Base-by-base conservation (phyloP, 1,140 invertebrate species). In the Drosophila elegans region DNA sequence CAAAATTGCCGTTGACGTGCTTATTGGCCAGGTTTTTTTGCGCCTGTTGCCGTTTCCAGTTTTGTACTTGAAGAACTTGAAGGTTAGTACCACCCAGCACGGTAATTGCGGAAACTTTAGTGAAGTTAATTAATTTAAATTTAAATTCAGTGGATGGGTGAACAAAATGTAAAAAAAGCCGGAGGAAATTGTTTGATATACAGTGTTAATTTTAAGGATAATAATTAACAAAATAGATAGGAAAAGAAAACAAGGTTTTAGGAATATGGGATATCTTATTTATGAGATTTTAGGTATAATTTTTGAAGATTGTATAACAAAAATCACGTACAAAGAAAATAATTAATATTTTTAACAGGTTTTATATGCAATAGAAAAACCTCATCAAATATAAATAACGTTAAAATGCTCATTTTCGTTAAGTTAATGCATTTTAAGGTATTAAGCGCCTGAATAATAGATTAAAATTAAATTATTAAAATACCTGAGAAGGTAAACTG, bases 81-180 rank as follows among this genome's bases (percentile, higher is more conserved):
- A 84, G 80, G 80, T 80, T 84, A 74, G 76, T 81, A 84, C 81
- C 81, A 77, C 77, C 81, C 81, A 66, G 59, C 51, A 54, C 13
- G 53, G 27, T 79, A 83, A 83, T 84, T 83, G 52, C 52, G 36
- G 44, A 60, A 66, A 78, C 67, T 82, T 79, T 57, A 49, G 42
- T 52, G 44, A 4, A 76, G 53, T 64, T 76, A 54, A 81, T 80
- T 80, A 78, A 83, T 67, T 83, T 75, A 74, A 83, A 79, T 64
- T 75, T 46, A 41, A 60, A 16, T 41, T 45, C 4, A 73, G 34
- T 44, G 34, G 39, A 44, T 29, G 39, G 9, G 36, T 12, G 39
- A 38, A 39, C 11, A 27, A 36, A 39, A 16, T 12, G 34, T 11
- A 38, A 3, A 55, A 56, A 32, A 46, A 13, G 12, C 25, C 12